Conservation (phyloP, 2,888 invertebrate genomes). For the Papilio gigon region DNA sequence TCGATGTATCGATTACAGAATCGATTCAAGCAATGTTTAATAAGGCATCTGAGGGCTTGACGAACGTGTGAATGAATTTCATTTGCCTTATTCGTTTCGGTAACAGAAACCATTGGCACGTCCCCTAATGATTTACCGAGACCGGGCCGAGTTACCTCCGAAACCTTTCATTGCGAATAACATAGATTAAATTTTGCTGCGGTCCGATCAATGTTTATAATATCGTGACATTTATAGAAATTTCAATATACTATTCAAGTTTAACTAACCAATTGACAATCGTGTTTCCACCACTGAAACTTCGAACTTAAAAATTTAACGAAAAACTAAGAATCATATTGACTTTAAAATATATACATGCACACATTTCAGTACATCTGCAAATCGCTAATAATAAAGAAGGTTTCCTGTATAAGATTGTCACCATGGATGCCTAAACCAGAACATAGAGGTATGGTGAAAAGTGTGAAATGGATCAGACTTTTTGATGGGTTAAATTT, state of each 20-base stretch:
- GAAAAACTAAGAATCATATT: no score
- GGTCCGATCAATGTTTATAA: slow-evolving; percentile 16
- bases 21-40: slow-evolving; percentile 75
- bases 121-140: slow-evolving; percentile 73
- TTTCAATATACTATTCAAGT: slow-evolving; percentile 14
- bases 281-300: neutral
- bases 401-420: no score
- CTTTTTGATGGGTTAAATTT: no score
- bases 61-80: slow-evolving; percentile 81
- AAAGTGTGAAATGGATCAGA: no score
- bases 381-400: no score
- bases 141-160: slow-evolving; percentile 45
- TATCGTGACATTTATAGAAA: slow-evolving; percentile 8
- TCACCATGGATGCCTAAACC: no score
- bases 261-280: neutral
- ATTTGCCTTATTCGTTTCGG: slow-evolving; percentile 72
- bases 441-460: no score
- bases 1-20: slow-evolving; percentile 51
- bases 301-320: neutral
- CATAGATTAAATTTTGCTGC: slow-evolving; percentile 24
- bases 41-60: slow-evolving; percentile 78
- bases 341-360: no score
- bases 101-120: slow-evolving; percentile 68
- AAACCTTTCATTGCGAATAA: slow-evolving; percentile 23
- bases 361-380: no score